Percentiles rank a stretch among this genome's conserved stretches.
phyloP scores from a whole-genome alignment of 2,113 vertebrate genomes.

The Sturnira hondurensis region DNA sequence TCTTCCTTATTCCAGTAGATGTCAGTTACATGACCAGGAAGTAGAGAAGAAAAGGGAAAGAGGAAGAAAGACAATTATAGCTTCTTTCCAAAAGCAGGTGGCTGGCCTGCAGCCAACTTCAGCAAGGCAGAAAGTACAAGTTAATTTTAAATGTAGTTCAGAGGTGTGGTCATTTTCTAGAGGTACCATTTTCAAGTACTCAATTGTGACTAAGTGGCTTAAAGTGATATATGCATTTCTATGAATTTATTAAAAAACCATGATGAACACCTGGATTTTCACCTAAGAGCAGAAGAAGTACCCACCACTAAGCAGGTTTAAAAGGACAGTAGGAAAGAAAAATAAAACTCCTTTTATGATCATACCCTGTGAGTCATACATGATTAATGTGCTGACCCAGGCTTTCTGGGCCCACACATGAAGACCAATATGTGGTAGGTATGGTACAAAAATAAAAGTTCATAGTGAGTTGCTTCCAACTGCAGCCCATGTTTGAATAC shows the following conservation, averaged over 20 bases:
- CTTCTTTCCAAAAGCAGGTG: not conserved
- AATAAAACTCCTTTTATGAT: not conserved
- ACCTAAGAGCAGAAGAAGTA: not conserved
- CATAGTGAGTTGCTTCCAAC: not conserved
- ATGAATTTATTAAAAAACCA: not conserved
- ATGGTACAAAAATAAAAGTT: not conserved
- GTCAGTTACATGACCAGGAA: not conserved
- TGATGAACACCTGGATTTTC: not conserved
- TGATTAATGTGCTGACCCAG: not conserved
- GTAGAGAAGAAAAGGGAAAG: not conserved
- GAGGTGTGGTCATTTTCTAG: not conserved
- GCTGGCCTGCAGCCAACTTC: not conserved
- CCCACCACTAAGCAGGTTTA: not conserved
- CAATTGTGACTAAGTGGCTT: not conserved
- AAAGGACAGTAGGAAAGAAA: not conserved
- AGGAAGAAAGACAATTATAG: not conserved
- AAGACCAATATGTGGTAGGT: not conserved
- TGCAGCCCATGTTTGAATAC: not conserved
- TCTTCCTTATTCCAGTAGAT: not conserved
- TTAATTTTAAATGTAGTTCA: not conserved
- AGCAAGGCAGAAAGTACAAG: not conserved
- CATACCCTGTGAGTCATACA: not conserved
- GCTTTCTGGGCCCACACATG: not conserved
- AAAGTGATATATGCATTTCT: not conserved
- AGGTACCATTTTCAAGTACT: not conserved